Evolutionary conservation across 1,140 invertebrate genomes (phyloP), one percentile per base, ranked within the genome.

Genomic region (Leptinotarsa undecemlineata): DNA sequence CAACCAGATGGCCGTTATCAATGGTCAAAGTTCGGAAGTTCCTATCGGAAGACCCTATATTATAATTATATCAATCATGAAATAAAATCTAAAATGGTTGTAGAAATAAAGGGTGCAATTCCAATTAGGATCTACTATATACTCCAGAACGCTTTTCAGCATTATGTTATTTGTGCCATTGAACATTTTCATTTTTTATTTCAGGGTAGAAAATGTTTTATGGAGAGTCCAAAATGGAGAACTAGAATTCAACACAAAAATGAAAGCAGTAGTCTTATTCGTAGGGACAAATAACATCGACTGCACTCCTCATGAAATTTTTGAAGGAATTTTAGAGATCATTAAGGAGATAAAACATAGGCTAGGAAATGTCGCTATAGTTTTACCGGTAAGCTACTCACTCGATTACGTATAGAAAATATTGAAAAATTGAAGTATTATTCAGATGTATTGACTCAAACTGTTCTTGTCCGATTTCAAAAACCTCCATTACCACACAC

Each of bases 211-310:
- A 82, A 86, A 94, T 85, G 88, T 93, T 23, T 83, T 94, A 23
- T 94, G 92, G 92, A 85, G 93, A 77, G 87, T 93, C 42, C 81
- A 87, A 76, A 91, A 93, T 87, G 92, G 92, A 71, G 92, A 92
- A 85, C 80, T 94, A 74, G 90, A 93, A 74, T 84, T 83, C 70
- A 84, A 88, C 79, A 85, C 91, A 71, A 86, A 88, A 81, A 90
- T 92, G 3, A 93, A 93, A 86, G 90, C 90, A 20, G 87, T 93
- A 61, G 91, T 94, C 47, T 75, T 94, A 6, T 85, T 89, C 77
- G 89, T 91, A 68, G 92, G 92, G 13, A 92, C 92, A 21, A 93
- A 93, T 84, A 94, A 94, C 83, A 63, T 72, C 78, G 86, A 86
- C 67, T 88, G 91, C 81, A 87, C 88, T 20, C 86, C 90, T 51